Percentiles rank a stretch among this genome's conserved stretches.
phyloP scores from a whole-genome alignment of 2,888 invertebrate genomes.

The Platycheirus rosarum region DNA sequence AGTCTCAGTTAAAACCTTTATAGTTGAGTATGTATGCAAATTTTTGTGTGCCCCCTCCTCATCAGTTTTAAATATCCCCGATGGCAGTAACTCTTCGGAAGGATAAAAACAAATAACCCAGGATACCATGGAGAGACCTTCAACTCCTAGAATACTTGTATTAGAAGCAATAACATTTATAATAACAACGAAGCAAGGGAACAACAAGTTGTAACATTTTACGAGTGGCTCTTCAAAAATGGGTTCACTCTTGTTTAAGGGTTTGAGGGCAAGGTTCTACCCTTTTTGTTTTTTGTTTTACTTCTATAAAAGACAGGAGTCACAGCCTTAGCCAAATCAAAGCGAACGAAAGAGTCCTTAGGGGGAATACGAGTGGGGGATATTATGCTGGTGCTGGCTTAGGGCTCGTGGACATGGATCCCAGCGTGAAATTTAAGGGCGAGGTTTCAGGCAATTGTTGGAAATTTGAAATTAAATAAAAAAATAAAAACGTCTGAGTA shows the following conservation, averaged over 20 bases:
- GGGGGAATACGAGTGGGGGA: constrained; percentile 35
- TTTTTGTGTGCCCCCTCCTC: constrained; percentile 22
- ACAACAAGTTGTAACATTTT: constrained; percentile 73
- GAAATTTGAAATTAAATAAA: constrained; percentile 41
- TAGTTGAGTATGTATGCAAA: constrained; percentile 59
- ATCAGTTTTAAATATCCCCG: constrained; percentile 36
- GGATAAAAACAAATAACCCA: constrained; percentile 41
- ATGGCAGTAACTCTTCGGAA: constrained; percentile 24
- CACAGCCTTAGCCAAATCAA: constrained; percentile 45
- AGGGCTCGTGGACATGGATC: background rate
- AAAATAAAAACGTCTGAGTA: constrained; percentile 21
- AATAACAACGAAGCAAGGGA: constrained; percentile 53
- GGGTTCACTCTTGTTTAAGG: constrained; percentile 23
- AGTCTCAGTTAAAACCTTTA: constrained; percentile 55
- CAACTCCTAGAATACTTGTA: background rate
- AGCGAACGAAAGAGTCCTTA: constrained; percentile 37
- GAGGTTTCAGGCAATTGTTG: constrained; percentile 3
- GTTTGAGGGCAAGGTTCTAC: constrained; percentile 16
- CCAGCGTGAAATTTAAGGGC: background rate
- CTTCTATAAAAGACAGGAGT: constrained; percentile 12
- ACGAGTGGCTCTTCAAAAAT: constrained; percentile 58
- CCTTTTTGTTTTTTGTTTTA: constrained; percentile 20
- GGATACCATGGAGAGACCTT: background rate
- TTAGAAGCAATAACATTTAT: constrained; percentile 14
- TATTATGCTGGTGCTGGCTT: constrained; percentile 25